phyloP scores from a whole-genome alignment of 2,113 vertebrate species.

The Melanerpes aurifrons region DNA sequence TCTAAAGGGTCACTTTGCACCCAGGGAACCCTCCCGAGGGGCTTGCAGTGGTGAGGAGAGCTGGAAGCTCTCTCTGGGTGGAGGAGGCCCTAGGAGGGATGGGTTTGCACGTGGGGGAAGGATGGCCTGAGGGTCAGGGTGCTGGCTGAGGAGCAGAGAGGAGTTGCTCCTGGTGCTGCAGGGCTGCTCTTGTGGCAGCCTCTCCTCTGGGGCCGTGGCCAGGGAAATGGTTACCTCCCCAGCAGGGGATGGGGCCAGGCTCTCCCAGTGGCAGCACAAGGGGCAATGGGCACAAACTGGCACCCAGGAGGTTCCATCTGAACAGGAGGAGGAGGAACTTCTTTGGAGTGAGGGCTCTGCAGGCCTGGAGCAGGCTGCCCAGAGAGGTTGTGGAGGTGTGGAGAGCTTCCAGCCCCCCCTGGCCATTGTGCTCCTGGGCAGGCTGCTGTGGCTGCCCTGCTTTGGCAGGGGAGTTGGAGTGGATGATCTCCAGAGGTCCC shows the following conservation, averaged over 20 bases:
- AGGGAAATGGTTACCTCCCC: not conserved
- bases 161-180: not conserved
- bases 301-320: too few species aligned
- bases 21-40: fast-evolving
- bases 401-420: too few species aligned
- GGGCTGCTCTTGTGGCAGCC: not conserved
- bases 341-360: too few species aligned
- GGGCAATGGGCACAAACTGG: too few species aligned
- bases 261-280: not conserved
- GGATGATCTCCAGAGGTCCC: too few species aligned
- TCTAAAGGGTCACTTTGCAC: not conserved
- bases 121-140: not conserved
- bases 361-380: too few species aligned
- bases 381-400: too few species aligned
- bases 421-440: too few species aligned
- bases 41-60: not conserved
- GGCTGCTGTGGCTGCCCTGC: too few species aligned
- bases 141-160: not conserved
- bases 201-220: not conserved
- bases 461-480: too few species aligned
- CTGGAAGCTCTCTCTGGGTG: not conserved
- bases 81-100: not conserved
- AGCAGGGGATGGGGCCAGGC: not conserved
- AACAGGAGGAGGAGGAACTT: too few species aligned
- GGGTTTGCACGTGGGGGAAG: not conserved